phyloP scores from a whole-genome alignment of 2,113 vertebrate species.

The Micronycteris hirsuta region DNA sequence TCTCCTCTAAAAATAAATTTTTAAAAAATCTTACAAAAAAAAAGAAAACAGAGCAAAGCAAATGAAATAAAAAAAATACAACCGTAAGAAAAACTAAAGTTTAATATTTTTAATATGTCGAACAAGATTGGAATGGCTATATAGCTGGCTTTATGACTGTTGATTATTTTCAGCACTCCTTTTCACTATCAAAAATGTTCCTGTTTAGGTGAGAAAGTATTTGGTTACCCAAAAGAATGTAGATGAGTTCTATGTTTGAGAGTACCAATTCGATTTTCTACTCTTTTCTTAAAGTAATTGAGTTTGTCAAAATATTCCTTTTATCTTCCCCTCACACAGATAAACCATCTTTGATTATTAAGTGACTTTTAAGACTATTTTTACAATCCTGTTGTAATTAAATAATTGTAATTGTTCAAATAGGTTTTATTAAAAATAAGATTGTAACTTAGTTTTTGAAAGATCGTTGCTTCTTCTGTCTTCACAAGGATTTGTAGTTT shows the following conservation, averaged over 20 bases:
- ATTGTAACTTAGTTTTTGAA: slow-evolving; percentile 7
- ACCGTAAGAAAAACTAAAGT: neutral
- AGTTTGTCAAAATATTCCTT: neutral
- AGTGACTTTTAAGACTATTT: neutral
- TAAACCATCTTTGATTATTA: slow-evolving; percentile 3
- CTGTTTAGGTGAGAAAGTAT: neutral
- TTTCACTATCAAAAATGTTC: neutral
- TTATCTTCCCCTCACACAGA: neutral
- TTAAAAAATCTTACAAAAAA: neutral
- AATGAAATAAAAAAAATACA: neutral
- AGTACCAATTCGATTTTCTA: neutral
- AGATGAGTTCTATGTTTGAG: neutral
- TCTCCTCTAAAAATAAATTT: too few relatives aligned
- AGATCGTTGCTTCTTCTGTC: neutral
- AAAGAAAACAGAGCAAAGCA: neutral
- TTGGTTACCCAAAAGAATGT: neutral
- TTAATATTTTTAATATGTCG: neutral
- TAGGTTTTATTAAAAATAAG: neutral
- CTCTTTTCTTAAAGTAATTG: neutral
- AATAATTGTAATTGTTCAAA: slow-evolving; percentile 19
- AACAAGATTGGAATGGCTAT: neutral
- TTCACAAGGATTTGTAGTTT: slow-evolving; percentile 21
- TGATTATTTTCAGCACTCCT: neutral
- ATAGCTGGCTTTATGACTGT: neutral
- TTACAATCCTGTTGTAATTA: neutral